Conservation (phyloP, 2,113 vertebrate genomes). For the Tetraodon nigroviridis region DNA sequence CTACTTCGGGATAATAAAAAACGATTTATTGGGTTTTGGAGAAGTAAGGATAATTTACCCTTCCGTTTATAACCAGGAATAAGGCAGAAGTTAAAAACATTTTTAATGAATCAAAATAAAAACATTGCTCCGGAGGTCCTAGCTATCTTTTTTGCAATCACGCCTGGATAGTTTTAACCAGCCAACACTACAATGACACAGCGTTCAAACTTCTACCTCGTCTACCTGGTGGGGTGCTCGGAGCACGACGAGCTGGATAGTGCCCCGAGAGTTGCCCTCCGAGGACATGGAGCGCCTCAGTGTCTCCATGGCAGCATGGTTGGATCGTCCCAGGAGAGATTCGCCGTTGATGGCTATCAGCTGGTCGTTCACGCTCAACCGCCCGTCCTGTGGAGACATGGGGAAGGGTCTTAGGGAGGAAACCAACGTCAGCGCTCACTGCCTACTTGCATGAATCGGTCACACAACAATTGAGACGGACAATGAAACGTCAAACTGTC, state of each 20-base stretch:
- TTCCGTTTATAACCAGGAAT: too few relatives aligned
- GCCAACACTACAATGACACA: background rate
- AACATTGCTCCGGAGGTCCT: too few relatives aligned
- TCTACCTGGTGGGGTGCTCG: constrained; percentile 46
- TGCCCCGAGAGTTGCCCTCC: constrained; percentile 87
- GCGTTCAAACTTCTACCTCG: background rate
- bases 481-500: too few relatives aligned
- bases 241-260: constrained; percentile 88
- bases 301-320: constrained; percentile 92
- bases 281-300: constrained; percentile 91
- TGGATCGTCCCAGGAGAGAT: constrained; percentile 84
- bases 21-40: too few relatives aligned
- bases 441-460: too few relatives aligned
- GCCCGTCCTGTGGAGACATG: constrained; percentile 80
- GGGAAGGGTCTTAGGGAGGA: background rate
- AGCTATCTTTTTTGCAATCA: background rate
- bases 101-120: too few relatives aligned
- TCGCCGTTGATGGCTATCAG: constrained; percentile 89
- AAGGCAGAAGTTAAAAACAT: too few relatives aligned
- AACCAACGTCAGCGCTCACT: too few relatives aligned
- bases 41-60: too few relatives aligned
- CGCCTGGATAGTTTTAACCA: too few relatives aligned
- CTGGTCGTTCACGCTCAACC: constrained; percentile 85
- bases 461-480: too few relatives aligned
- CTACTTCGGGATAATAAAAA: constrained; percentile 29